Evolutionary conservation across 2,888 invertebrate genomes (phyloP), one percentile per base, ranked within the genome.

Genomic region (Pocota personata): DNA sequence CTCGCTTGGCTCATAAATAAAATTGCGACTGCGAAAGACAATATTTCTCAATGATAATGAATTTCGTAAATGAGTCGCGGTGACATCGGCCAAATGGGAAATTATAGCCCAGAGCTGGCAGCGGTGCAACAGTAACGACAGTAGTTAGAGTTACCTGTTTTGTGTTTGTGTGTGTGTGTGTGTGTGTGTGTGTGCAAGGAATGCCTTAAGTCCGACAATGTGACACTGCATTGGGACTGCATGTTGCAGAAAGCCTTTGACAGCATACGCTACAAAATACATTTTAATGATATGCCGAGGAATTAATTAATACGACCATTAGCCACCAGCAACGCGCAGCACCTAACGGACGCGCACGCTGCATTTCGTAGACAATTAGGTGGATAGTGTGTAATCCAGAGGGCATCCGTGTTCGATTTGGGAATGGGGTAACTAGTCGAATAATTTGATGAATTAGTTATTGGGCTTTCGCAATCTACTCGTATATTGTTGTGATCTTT

Each of bases 11-110:
- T 67, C 86, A 82, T 86, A 86, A 86, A 86, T 86, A 86, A 86
- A 86, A 77, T 86, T 55, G 27, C 67, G 71, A 67, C 76, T 82
- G 76, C 76, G 48, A 82, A 82, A 77, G 82, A 86, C 86, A 86
- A 86, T 86, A 86, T 86, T 86, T 86, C 86, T 86, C 86, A 86
- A 77, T 72, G 86, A 82, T 77, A 86, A 86, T 86, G 86, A 86
- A 86, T 86, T 86, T 86, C 77, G 86, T 82, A 86, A 86, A 82
- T 86, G 82, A 86, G 76, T 82, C 76, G 82, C 82, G 64, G 75
- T 72, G 86, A 86, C 86, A 82, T 82, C 72, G 77, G 71, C 72
- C 60, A 86, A 86, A 86, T 86, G 86, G 82, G 86, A 86, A 86
- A 57, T 86, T 86, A 86, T 82, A 67, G 82, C 73, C 79, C 40